Evolutionary conservation across 2,113 vertebrate genomes (phyloP).

Genomic region (Ploceus nigricollis): DNA sequence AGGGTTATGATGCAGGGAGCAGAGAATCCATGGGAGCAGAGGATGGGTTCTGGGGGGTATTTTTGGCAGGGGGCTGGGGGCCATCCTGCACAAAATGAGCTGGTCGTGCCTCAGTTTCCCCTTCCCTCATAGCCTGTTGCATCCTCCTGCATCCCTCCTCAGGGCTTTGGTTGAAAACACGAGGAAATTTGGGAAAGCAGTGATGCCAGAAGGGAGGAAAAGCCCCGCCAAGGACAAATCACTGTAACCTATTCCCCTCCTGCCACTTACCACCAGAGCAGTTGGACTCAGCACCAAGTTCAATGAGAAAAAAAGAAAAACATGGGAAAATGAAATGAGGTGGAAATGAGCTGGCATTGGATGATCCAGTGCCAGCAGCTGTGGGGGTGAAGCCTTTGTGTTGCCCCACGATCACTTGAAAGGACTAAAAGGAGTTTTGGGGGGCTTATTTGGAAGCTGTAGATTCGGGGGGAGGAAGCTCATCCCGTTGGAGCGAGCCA

Average conservation of each 20-base stretch:
- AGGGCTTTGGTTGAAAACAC: background rate
- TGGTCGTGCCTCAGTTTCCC: background rate
- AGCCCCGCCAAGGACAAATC: background rate
- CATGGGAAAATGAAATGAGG: background rate
- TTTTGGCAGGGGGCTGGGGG: accelerated
- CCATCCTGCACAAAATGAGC: background rate
- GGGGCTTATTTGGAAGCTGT: background rate
- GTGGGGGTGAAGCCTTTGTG: background rate
- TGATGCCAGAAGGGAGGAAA: background rate
- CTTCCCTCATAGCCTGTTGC: background rate
- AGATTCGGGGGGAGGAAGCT: background rate
- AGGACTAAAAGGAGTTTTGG: background rate
- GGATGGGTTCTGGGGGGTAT: background rate
- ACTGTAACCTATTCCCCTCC: background rate
- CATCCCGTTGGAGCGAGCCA: accelerated
- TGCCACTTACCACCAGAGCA: background rate
- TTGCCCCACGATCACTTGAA: background rate
- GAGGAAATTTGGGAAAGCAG: background rate
- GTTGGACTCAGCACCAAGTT: background rate
- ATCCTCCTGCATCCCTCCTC: background rate
- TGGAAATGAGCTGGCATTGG: background rate
- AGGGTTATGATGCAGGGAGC: background rate
- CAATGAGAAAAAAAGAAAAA: background rate
- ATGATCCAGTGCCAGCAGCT: background rate
- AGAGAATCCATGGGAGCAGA: background rate